Conservation (phyloP, 2,113 vertebrate species). For the Lates calcarifer region DNA sequence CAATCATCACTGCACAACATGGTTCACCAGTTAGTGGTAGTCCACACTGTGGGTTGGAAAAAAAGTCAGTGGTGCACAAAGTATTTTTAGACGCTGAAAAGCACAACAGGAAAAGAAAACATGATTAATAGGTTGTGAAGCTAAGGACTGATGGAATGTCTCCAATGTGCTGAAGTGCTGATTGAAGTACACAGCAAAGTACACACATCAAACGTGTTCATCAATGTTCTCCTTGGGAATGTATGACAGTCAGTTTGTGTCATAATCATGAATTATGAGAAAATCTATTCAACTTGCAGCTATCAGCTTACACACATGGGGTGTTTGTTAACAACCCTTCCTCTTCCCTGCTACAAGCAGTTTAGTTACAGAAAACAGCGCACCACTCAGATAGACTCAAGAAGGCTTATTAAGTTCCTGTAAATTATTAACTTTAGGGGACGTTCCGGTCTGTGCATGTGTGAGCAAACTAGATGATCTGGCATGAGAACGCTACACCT, state of each 20-base stretch:
- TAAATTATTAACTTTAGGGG: slow-evolving; percentile 37
- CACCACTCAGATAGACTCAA: neutral
- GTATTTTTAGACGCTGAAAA: no score
- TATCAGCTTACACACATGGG: neutral
- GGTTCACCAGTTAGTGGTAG: no score
- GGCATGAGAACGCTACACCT: slow-evolving; percentile 1
- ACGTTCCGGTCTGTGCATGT: neutral
- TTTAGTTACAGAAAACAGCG: neutral
- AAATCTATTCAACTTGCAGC: neutral
- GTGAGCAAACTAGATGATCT: neutral
- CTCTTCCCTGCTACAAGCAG: neutral
- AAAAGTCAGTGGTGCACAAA: no score
- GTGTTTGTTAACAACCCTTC: neutral
- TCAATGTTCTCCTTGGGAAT: no score
- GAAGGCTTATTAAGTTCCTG: neutral
- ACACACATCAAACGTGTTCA: no score
- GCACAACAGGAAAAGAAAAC: no score
- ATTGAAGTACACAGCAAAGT: no score
- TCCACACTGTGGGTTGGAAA: no score
- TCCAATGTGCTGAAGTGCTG: no score
- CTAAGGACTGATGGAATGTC: no score
- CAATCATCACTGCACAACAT: neutral
- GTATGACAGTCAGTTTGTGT: neutral
- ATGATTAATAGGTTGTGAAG: no score
- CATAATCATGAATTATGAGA: neutral